Evolutionary conservation across 2,888 invertebrate genomes (phyloP), one percentile per base, ranked within the genome.

Genomic region (Phorcus lineatus): DNA sequence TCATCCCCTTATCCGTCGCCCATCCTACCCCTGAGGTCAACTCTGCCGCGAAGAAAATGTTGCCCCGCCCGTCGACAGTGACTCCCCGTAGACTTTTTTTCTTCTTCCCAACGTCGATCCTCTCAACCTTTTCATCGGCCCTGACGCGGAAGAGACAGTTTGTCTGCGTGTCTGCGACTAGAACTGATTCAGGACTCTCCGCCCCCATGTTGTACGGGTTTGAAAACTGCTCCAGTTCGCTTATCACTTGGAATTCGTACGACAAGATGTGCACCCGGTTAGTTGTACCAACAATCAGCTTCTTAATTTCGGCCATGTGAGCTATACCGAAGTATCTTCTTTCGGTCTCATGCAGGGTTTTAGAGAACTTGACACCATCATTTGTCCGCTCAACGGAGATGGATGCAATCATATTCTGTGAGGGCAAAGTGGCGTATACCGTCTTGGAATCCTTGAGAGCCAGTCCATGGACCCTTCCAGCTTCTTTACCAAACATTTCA

Each of bases 321-420:
- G 70, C 40, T 2, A 70, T 70, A n/a, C 70, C 70, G 19, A 70
- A 40, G 40, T 70, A 70, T 40, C 70, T 70, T 40, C 70, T 16
- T 40, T 40, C 11, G 40, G 70, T 70, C 9, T 16, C 36, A 36
- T 36, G 17, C 17, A 36, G 6, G 36, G 36, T 36, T 17, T 9
- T 36, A 36, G 6, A 17, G 9, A 70, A 70, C 7, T 36, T 7
- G 31, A 70, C 40, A 11, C 3, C 6, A 40, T 36, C 40, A 36
- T 36, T 16, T 36, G 11, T 11, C 17, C 13, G 17, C 19, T 70
- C 36, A 36, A 70, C 9, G 16, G 31, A 19, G 36, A 70, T 40
- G 19, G 17, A 19, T 2, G 70, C 70, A 17, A 70, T 70, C 40
- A n/a, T 70, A 31, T n/a, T 70, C n/a, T 24, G 13, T 2, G 70